Evolutionary conservation across 2,797 vertebrate species (phyloP).

Genomic region (Macropus fuliginosus): DNA sequence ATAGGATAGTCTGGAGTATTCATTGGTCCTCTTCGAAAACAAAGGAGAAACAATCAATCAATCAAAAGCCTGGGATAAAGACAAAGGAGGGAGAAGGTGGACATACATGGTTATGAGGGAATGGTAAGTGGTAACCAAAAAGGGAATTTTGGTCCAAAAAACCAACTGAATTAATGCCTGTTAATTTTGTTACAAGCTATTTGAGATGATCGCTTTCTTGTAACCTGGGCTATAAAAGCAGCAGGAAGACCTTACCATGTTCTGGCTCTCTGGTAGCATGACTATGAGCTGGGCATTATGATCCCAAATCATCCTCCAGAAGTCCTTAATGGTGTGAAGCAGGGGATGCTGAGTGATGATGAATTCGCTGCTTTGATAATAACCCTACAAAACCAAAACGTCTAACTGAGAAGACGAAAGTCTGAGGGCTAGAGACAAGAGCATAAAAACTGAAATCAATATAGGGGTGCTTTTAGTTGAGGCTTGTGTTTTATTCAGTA

Average conservation of each 20-base stretch:
- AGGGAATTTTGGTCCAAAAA: background rate
- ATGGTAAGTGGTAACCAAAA: background rate
- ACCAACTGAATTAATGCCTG: background rate
- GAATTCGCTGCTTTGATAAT: slow-evolving; percentile 93
- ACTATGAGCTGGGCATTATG: slow-evolving; percentile 93
- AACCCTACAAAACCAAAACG: slow-evolving; percentile 88
- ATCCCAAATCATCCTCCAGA: slow-evolving; percentile 99
- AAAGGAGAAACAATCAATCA: background rate
- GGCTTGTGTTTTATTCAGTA: background rate
- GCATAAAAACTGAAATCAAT: background rate
- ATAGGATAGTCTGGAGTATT: background rate
- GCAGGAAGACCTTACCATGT: slow-evolving; percentile 85
- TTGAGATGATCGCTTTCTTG: background rate
- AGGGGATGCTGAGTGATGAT: slow-evolving; percentile 97
- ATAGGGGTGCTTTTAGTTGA: background rate
- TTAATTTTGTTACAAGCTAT: background rate
- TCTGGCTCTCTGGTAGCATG: slow-evolving; percentile 91
- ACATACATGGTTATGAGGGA: background rate
- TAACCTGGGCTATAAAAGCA: background rate
- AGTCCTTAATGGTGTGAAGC: slow-evolving; percentile 93
- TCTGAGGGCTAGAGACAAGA: background rate
- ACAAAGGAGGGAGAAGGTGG: background rate
- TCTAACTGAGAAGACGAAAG: background rate
- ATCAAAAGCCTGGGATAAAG: background rate
- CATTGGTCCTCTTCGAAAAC: background rate